phyloP scores from a whole-genome alignment of 2,797 vertebrate genomes.

The Sciurus vulgaris region DNA sequence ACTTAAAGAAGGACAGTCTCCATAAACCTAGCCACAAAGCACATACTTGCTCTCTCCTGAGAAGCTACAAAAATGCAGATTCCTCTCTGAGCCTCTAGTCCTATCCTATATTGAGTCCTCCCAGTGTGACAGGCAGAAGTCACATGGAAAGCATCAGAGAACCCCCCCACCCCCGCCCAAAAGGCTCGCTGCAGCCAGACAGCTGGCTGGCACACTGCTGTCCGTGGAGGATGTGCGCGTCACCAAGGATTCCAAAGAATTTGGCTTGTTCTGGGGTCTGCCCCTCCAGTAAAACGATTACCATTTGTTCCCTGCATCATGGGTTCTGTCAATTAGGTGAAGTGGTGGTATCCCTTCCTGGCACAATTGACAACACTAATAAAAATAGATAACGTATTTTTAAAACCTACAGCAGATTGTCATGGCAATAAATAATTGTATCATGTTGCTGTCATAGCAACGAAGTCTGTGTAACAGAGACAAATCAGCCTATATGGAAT shows the following conservation, averaged over 20 bases:
- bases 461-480: conserved; percentile 86
- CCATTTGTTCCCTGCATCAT: conserved; percentile 56
- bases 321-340: conserved; percentile 71
- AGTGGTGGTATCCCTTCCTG: conserved; percentile 82
- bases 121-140: not conserved
- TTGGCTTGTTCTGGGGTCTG: conserved; percentile 2
- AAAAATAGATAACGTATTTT: conserved; percentile 90
- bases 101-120: not conserved
- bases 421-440: conserved; percentile 91
- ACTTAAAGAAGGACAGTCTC: not conserved
- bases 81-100: not conserved
- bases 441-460: conserved; percentile 89
- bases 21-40: not conserved
- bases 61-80: not conserved
- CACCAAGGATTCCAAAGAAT: conserved; percentile 24
- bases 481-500: conserved; percentile 86
- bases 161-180: not conserved
- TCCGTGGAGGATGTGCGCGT: not conserved
- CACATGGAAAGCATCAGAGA: conserved; percentile 8
- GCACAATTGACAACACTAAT: conserved; percentile 88
- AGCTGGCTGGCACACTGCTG: conserved; percentile 3
- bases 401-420: conserved; percentile 89
- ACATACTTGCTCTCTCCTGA: not conserved
- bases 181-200: not conserved
- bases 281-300: conserved; percentile 58